Conservation (phyloP, 2,797 vertebrate genomes). For the Allobates femoralis region DNA sequence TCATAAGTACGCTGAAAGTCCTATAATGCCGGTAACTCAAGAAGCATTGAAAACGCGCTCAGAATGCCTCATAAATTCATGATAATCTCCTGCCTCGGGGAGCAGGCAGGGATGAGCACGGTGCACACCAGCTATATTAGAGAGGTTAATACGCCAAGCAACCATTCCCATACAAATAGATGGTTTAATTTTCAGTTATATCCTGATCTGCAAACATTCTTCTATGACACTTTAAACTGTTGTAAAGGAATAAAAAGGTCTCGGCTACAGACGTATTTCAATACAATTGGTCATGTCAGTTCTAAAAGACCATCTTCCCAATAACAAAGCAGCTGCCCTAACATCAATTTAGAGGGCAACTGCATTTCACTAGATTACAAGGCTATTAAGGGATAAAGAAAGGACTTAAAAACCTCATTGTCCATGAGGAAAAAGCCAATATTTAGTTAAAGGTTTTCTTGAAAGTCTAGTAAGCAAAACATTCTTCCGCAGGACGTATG, state of each 20-base stretch:
- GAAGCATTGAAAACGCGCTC: background rate
- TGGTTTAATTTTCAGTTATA: slow-evolving; percentile 35
- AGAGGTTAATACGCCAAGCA: slow-evolving; percentile 23
- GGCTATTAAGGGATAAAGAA: background rate
- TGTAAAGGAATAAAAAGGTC: slow-evolving; percentile 21
- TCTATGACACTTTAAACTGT: slow-evolving; percentile 10
- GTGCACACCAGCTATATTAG: background rate
- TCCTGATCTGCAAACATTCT: slow-evolving; percentile 25
- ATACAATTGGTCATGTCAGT: background rate
- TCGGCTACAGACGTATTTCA: slow-evolving; percentile 18
- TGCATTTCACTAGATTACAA: background rate
- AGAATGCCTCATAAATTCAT: slow-evolving; percentile 26
- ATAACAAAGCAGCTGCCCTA: background rate
- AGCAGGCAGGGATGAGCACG: background rate
- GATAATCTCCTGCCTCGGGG: slow-evolving; percentile 4
- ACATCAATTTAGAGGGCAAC: slow-evolving; percentile 1
- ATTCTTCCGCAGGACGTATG: background rate
- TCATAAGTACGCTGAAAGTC: background rate
- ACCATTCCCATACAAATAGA: slow-evolving; percentile 19
- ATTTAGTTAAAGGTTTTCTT: background rate
- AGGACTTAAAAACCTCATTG: background rate
- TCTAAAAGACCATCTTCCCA: background rate
- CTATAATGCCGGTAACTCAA: background rate
- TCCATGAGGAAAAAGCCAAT: background rate
- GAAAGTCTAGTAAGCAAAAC: background rate